phyloP scores from a whole-genome alignment of 2,797 vertebrate genomes.

The Phalloptychus januarius region DNA sequence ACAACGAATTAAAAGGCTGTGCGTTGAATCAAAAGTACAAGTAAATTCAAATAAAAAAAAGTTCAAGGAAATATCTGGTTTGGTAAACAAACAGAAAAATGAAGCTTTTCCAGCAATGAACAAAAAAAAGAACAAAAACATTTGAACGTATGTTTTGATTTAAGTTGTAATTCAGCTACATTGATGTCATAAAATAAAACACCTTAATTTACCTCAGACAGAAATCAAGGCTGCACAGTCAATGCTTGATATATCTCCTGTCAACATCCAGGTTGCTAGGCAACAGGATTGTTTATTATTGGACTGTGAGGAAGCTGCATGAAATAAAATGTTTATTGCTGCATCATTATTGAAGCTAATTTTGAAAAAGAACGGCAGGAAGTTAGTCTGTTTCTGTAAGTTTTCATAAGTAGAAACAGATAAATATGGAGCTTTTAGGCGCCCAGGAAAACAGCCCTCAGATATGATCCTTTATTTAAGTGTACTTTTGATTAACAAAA shows the following conservation, averaged over 20 bases:
- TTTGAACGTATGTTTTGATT: neutral
- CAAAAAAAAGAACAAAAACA: neutral
- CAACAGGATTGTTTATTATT: neutral
- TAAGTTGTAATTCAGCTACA: neutral
- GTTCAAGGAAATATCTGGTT: neutral
- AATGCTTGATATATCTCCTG: neutral
- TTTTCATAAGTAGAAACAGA: neutral
- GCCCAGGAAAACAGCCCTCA: neutral
- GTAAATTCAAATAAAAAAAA: slow-evolving; percentile 33
- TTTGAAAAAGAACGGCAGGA: neutral
- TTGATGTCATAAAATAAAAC: neutral
- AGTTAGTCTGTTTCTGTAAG: neutral
- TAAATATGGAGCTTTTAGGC: neutral
- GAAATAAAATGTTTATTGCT: neutral
- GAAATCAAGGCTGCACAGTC: neutral
- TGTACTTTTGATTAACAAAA: slow-evolving; percentile 46
- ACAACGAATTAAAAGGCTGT: slow-evolving; percentile 19
- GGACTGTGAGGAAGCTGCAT: neutral
- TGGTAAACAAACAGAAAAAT: neutral
- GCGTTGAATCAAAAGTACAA: slow-evolving; percentile 52
- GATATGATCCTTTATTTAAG: slow-evolving; percentile 29
- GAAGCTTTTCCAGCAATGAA: neutral
- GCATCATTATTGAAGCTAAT: neutral
- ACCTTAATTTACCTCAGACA: neutral
- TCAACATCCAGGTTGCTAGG: neutral